Conservation (phyloP, 2,888 invertebrate genomes). For the Junonia oenone region DNA sequence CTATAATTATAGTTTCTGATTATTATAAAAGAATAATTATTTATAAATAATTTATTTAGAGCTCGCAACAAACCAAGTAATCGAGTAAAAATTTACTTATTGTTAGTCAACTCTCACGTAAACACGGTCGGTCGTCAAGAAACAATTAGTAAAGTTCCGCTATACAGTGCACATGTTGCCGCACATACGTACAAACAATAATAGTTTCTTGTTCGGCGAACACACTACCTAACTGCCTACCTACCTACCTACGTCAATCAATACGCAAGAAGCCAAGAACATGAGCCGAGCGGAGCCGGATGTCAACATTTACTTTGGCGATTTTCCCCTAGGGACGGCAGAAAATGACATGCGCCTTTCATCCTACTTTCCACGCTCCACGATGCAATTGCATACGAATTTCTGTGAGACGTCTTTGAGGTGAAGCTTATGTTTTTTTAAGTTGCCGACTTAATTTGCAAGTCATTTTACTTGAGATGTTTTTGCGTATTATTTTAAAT, state of each 20-base stretch:
- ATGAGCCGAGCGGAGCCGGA: constrained; percentile 44
- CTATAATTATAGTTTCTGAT: too few relatives aligned
- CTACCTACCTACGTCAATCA: constrained; percentile 11
- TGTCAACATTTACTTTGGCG: constrained; percentile 68
- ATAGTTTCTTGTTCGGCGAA: constrained; percentile 17
- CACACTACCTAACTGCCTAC: neutral
- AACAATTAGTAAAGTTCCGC: constrained; percentile 20
- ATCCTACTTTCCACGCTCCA: constrained; percentile 41
- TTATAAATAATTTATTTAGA: too few relatives aligned
- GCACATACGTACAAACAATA: constrained; percentile 8
- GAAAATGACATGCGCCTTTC: constrained; percentile 60
- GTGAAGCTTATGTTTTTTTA: constrained; percentile 29
- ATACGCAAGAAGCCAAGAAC: constrained; percentile 20
- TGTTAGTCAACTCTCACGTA: neutral
- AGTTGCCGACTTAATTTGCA: constrained; percentile 27
- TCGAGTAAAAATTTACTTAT: neutral
- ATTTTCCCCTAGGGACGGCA: constrained; percentile 53
- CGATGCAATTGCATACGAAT: constrained; percentile 52
- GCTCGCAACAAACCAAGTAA: too few relatives aligned
- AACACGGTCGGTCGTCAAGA: constrained; percentile 11
- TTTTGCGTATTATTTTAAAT: constrained; percentile 20
- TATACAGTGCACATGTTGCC: constrained; percentile 19
- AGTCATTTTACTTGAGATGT: constrained; percentile 21
- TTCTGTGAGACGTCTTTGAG: constrained; percentile 28
- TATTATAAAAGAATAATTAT: too few relatives aligned